A percentile compares a stretch with the other conserved stretches of the same genome.
phyloP scores from a whole-genome alignment of 2,888 invertebrate species.

The Steinernema carpocapsae region DNA sequence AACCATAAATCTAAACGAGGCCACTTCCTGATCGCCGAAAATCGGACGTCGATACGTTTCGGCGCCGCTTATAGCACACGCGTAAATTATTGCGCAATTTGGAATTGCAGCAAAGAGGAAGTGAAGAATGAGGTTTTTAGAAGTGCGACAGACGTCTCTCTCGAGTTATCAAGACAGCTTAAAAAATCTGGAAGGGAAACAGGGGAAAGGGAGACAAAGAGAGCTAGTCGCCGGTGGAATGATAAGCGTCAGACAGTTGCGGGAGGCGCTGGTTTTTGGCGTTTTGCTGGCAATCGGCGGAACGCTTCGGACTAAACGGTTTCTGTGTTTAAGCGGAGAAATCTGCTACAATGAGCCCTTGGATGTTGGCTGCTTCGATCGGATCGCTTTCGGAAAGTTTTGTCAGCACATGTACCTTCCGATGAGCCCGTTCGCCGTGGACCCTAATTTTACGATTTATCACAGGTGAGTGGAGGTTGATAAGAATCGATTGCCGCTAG shows the following conservation, averaged over 20 bases:
- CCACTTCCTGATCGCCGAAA: neutral
- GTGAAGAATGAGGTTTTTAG: neutral
- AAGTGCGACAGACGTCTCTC: neutral
- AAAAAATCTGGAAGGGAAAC: neutral
- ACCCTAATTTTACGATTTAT: neutral
- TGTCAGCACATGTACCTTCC: slow-evolving; percentile 19
- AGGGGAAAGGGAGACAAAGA: neutral
- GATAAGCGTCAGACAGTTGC: slow-evolving; percentile 25
- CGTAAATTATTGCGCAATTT: slow-evolving; percentile 34
- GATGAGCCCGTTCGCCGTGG: neutral
- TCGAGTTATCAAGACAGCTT: neutral
- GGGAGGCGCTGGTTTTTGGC: slow-evolving; percentile 6
- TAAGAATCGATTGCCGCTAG: neutral
- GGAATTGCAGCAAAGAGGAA: neutral
- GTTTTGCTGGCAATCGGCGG: neutral
- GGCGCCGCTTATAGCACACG: slow-evolving; percentile 5
- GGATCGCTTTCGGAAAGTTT: slow-evolving; percentile 17
- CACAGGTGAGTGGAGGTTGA: neutral
- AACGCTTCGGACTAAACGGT: neutral
- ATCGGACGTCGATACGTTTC: slow-evolving; percentile 14
- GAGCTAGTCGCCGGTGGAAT: slow-evolving; percentile 12
- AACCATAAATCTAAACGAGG: too few species aligned
- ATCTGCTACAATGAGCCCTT: slow-evolving; percentile 6
- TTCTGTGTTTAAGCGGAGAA: neutral
- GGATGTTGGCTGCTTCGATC: slow-evolving; percentile 12